Evolutionary conservation across 2,797 vertebrate genomes (phyloP).

Genomic region (Hapalemur alaotrensis): DNA sequence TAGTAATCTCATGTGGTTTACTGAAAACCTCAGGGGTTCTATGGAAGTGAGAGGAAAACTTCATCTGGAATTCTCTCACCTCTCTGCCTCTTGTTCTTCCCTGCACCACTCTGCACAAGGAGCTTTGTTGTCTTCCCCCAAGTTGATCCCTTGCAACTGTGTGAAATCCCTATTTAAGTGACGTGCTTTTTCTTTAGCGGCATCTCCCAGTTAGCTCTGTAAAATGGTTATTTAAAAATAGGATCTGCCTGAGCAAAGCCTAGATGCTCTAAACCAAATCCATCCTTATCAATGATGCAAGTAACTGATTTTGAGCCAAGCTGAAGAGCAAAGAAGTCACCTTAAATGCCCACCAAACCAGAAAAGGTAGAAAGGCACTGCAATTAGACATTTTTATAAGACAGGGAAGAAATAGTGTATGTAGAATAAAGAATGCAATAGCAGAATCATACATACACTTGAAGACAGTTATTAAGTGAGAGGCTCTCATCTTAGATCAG

Average conservation of each 20-base stretch:
- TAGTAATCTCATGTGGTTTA: not conserved
- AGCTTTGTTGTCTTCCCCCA: not conserved
- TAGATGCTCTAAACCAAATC: not conserved
- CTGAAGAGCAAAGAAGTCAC: not conserved
- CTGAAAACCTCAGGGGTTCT: constrained; percentile 23
- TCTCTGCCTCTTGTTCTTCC: not conserved
- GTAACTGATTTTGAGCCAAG: not conserved
- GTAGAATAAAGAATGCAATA: not conserved
- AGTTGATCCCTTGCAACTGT: constrained; percentile 3
- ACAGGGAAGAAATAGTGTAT: not conserved
- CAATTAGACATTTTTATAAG: not conserved
- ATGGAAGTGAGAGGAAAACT: not conserved
- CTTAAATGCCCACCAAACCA: not conserved
- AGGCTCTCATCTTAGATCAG: not conserved
- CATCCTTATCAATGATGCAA: not conserved
- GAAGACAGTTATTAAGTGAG: not conserved
- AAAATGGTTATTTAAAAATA: not conserved
- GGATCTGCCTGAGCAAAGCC: not conserved
- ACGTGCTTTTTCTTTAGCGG: not conserved
- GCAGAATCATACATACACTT: not conserved
- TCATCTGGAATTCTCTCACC: not conserved
- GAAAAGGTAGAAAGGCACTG: not conserved
- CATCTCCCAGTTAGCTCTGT: not conserved
- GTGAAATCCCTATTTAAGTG: not conserved
- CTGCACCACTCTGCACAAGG: not conserved